Conservation (phyloP, 2,797 vertebrate species). For the Peromyscus eremicus region DNA sequence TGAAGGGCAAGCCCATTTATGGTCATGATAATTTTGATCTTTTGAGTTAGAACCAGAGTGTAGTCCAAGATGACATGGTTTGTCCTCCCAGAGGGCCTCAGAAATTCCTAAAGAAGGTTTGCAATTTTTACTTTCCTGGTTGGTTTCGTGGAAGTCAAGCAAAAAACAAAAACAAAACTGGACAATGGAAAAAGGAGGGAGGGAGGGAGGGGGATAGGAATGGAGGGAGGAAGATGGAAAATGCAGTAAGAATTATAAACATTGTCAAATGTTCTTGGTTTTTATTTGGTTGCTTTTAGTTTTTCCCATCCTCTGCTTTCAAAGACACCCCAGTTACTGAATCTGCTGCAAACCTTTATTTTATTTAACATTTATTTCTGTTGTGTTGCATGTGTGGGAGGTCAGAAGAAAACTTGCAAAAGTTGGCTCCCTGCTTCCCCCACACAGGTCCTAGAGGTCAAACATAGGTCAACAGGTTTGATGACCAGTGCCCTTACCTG, state of each 20-base stretch:
- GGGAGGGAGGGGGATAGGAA: rapidly evolving
- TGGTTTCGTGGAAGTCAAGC: not conserved
- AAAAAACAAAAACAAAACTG: not conserved
- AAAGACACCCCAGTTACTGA: not conserved
- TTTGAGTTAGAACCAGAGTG: not conserved
- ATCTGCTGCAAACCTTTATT: not conserved
- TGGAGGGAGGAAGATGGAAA: not conserved
- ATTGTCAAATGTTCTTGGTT: not conserved
- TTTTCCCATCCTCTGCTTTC: not conserved
- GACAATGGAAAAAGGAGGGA: not conserved
- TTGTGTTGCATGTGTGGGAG: not conserved
- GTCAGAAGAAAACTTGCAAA: not conserved
- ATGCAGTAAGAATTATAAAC: not conserved
- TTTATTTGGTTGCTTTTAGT: not conserved
- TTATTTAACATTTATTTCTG: not conserved
- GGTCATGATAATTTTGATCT: not conserved
- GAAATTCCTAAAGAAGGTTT: not conserved
- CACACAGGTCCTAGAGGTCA: not conserved
- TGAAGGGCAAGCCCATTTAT: not conserved
- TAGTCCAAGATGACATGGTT: not conserved
- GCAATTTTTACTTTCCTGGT: not conserved
- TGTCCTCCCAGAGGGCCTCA: not conserved
- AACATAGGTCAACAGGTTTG: not conserved
- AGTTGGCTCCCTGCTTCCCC: not conserved
- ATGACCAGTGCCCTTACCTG: not conserved